A percentile compares a stretch with the other conserved stretches of the same genome.
These are phyloP conservation scores for Cyaniris semiargus DNA, from an alignment of 2,888 invertebrate genomes.

Conservation along the genomic window DNA sequence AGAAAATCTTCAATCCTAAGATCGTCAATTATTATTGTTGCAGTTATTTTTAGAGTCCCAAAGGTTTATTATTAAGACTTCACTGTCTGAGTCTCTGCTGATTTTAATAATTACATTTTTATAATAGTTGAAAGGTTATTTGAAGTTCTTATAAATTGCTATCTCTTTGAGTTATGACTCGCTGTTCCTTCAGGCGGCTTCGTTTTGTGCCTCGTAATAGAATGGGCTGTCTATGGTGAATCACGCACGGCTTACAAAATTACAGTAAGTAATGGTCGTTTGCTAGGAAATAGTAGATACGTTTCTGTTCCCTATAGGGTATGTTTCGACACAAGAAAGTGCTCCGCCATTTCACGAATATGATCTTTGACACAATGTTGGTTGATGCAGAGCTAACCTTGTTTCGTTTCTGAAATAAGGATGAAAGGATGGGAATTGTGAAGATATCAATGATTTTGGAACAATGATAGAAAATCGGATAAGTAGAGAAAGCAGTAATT, in stretches of 20 bases:
- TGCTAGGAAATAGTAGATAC: neutral
- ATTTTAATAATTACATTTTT: too few species aligned
- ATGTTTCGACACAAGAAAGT: slow-evolving; percentile 47
- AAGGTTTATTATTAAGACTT: too few species aligned
- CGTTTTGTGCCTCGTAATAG: slow-evolving; percentile 15
- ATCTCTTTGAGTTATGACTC: neutral
- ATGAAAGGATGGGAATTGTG: neutral
- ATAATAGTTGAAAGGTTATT: neutral
- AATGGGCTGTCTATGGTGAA: slow-evolving; percentile 5
- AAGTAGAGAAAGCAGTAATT: too few species aligned
- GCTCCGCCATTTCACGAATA: slow-evolving; percentile 54
- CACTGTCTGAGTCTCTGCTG: too few species aligned
- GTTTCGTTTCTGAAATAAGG: neutral
- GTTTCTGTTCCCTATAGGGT: slow-evolving; percentile 36
- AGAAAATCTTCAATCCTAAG: neutral
- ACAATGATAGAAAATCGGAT: too few species aligned
- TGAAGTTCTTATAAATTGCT: neutral
- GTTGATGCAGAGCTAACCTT: slow-evolving; percentile 8
- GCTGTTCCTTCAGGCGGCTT: neutral
- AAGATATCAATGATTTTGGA: too few species aligned
- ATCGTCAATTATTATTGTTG: neutral
- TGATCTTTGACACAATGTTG: slow-evolving; percentile 47
- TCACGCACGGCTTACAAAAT: slow-evolving; percentile 18
- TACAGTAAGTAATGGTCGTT: slow-evolving; percentile 13
- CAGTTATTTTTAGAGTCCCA: neutral